Evolutionary conservation across 1,140 invertebrate genomes (phyloP).

Genomic region (Drosophila parvula): DNA sequence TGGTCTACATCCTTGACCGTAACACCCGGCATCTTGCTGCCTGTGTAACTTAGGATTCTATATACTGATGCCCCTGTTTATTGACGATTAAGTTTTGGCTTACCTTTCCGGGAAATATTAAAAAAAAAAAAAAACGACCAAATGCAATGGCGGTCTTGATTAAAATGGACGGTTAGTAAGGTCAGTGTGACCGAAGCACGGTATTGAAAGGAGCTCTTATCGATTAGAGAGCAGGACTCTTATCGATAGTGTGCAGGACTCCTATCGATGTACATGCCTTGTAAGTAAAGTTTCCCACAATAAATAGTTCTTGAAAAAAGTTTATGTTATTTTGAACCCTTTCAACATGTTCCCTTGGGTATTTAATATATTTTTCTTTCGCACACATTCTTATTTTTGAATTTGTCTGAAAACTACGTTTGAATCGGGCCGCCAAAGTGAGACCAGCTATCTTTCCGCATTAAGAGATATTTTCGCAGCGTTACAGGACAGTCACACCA

Average conservation of each 20-base stretch:
- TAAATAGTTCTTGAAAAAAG: neutral
- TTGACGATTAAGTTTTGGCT: constrained; percentile 2
- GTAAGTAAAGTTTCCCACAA: neutral
- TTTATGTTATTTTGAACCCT: neutral
- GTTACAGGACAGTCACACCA: neutral
- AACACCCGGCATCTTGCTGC: constrained; percentile 90
- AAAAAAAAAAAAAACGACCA: neutral
- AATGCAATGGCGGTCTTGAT: neutral
- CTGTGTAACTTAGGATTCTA: neutral
- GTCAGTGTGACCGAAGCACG: neutral
- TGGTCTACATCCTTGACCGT: constrained; percentile 99
- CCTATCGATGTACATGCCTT: too few species aligned
- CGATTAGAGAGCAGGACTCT: neutral
- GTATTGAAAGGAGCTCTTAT: neutral
- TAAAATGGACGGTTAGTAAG: constrained; percentile 21
- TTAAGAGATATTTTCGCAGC: neutral
- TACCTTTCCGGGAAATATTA: neutral
- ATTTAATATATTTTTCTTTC: too few species aligned
- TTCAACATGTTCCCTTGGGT: neutral
- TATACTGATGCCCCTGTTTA: neutral
- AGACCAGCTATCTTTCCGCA: neutral
- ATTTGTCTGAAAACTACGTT: neutral
- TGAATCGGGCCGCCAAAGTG: neutral
- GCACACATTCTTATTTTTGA: neutral
- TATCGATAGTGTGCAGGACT: neutral